phyloP scores from a whole-genome alignment of 2,888 invertebrate species.

The Morpho deidamia region DNA sequence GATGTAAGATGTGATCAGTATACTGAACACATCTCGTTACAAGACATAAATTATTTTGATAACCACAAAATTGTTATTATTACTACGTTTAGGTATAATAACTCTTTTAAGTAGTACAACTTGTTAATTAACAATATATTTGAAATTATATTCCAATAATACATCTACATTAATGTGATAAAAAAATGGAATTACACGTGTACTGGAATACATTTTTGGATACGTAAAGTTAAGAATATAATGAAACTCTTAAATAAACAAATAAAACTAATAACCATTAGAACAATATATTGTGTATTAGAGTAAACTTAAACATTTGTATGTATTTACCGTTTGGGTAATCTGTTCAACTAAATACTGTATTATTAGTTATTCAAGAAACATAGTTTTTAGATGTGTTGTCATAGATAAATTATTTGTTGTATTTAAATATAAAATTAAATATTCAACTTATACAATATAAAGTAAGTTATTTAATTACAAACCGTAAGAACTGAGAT shows the following conservation, averaged over 20 bases:
- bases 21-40: too few species aligned
- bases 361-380: slow-evolving; percentile 8
- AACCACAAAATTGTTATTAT: too few species aligned
- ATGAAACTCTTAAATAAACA: background rate
- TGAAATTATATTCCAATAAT: background rate
- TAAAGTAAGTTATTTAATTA: too few species aligned
- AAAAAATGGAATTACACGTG: background rate
- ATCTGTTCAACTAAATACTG: slow-evolving; percentile 11
- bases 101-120: background rate
- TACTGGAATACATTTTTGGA: background rate
- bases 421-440: slow-evolving; percentile 22
- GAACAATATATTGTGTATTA: slow-evolving; percentile 1
- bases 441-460: background rate
- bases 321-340: slow-evolving; percentile 8
- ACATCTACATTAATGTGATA: background rate
- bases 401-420: slow-evolving; percentile 6
- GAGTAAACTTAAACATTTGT: slow-evolving; percentile 6
- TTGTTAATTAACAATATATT: too few species aligned
- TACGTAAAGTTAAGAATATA: background rate
- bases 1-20: too few species aligned
- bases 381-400: slow-evolving; percentile 11
- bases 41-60: too few species aligned
- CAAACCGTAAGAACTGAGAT: too few species aligned
- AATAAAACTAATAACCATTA: background rate
- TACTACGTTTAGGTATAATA: too few species aligned